Base-by-base conservation (phyloP, 1,140 invertebrate species). In the Neoseiulus cucumeris region DNA sequence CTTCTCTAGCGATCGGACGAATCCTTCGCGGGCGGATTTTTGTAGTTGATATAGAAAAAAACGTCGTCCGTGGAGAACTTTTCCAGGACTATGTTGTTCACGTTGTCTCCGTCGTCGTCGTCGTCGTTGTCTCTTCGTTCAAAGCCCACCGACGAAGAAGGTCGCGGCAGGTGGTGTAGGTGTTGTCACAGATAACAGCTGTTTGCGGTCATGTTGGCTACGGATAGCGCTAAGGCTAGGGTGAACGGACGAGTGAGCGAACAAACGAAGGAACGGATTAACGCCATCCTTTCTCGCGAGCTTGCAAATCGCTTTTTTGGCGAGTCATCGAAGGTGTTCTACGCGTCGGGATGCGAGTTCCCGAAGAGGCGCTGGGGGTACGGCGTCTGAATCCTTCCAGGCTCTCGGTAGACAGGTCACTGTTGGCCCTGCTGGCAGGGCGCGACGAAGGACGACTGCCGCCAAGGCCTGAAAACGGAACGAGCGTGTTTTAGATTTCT, bases 341-440 rank as follows among this genome's bases (percentile, higher is more conserved):
- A 33, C 51, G 51, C 22, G 51, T 59, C 51, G 51, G 51, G 22
- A 59, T 59, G 51, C 51, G 51, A 20, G 51, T 59, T 25, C 51
- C 51, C 51, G 51, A 59, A 29, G 51, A 59, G 22, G 51, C 51
- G 51, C 51, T 59, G 25, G 51, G 51, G 14, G 51, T 18, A 33
- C 65, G n/a, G 30, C 66, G 68, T 12, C 68, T 42, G 33, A 64
- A 69, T 22, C 70, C 71, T 64, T 79, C 77, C 66, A 72, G 71
- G 22, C 72, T 72, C 73, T 93, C 89, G 65, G 93, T 78, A 22
- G 89, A 91, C 51, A 91, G 81, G 71, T 89, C 91, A 39, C 91
- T 95, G 67, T 89, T 90, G 72, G 92, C 87, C 72, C 91, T 83
- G 73, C 90, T 93, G 22, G 89, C 87, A 70, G 90, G 89, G 75